Percentiles rank a stretch among this genome's conserved stretches.
These are phyloP conservation scores for Nasalis larvatus DNA, from an alignment of 2,113 vertebrate species.

Conservation along the genomic window DNA sequence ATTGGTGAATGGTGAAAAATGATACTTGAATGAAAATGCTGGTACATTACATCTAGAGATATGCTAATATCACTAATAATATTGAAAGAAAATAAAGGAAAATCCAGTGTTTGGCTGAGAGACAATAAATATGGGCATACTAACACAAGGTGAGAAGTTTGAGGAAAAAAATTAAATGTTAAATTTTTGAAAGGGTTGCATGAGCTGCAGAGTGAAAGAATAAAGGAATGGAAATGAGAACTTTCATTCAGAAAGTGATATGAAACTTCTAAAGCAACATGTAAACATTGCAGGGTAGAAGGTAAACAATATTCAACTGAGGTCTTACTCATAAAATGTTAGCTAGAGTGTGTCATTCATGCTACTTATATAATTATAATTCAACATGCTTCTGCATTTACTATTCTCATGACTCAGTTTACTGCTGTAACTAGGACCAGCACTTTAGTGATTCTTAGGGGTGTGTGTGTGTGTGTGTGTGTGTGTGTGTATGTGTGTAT, in stretches of 20 bases:
- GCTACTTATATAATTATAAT: constrained; percentile 53
- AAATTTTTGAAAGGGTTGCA: constrained; percentile 45
- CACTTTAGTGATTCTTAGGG: constrained; percentile 3
- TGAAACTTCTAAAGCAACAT: constrained; percentile 43
- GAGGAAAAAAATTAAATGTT: neutral
- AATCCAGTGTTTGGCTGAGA: neutral
- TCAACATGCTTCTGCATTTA: neutral
- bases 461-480: neutral
- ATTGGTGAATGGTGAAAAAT: neutral
- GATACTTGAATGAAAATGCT: neutral
- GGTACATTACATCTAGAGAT: neutral
- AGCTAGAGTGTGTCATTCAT: constrained; percentile 46
- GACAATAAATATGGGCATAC: constrained; percentile 38
- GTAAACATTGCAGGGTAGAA: constrained; percentile 41
- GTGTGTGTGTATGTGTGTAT: neutral
- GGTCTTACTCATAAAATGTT: constrained; percentile 66
- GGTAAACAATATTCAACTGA: constrained; percentile 10
- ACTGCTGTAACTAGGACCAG: neutral
- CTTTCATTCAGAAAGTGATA: constrained; percentile 40
- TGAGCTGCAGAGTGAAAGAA: neutral
- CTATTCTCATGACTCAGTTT: constrained; percentile 34
- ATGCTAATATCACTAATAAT: constrained; percentile 35
- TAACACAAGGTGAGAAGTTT: constrained; percentile 27
- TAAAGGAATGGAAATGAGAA: constrained; percentile 55
- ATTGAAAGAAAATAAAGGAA: neutral